Conservation (phyloP, 2,888 invertebrate species). For the Halictus ligatus region DNA sequence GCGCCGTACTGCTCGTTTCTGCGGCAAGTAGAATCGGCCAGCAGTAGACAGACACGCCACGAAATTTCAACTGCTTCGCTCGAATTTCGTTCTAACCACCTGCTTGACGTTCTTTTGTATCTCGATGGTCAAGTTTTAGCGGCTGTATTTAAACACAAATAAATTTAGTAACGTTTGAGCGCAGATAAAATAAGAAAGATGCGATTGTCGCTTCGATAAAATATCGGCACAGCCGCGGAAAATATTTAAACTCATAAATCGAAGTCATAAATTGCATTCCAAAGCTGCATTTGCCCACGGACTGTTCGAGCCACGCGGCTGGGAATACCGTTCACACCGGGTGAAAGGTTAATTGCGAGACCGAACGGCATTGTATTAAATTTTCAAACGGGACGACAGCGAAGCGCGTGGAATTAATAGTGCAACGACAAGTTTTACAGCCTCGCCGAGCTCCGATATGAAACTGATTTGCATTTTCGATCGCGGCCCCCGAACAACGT, state of each 20-base stretch:
- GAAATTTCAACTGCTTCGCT: no score
- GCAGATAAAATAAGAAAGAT: no score
- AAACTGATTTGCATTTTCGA: slow-evolving; percentile 31
- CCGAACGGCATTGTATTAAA: slow-evolving; percentile 16
- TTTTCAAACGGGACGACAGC: background rate
- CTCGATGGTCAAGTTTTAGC: no score
- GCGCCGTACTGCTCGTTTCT: background rate
- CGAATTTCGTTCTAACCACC: background rate
- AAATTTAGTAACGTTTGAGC: no score
- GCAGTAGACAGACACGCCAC: background rate
- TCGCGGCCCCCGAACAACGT: background rate
- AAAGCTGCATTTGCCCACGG: background rate
- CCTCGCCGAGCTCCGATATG: background rate
- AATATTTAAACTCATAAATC: no score
- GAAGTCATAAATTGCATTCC: background rate
- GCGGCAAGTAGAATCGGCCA: background rate
- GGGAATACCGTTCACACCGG: background rate
- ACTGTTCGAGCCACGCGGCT: background rate
- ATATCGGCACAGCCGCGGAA: background rate
- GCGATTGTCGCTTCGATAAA: background rate
- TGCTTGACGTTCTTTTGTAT: no score
- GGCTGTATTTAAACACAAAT: no score
- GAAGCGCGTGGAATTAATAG: background rate
- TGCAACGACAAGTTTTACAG: slow-evolving; percentile 6
- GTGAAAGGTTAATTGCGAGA: slow-evolving; percentile 18